Percentiles rank a stretch among this genome's conserved stretches.
These are phyloP conservation scores for Epiperipatus broadwayi DNA, from an alignment of 2,888 invertebrate species.

Conservation along the genomic window DNA sequence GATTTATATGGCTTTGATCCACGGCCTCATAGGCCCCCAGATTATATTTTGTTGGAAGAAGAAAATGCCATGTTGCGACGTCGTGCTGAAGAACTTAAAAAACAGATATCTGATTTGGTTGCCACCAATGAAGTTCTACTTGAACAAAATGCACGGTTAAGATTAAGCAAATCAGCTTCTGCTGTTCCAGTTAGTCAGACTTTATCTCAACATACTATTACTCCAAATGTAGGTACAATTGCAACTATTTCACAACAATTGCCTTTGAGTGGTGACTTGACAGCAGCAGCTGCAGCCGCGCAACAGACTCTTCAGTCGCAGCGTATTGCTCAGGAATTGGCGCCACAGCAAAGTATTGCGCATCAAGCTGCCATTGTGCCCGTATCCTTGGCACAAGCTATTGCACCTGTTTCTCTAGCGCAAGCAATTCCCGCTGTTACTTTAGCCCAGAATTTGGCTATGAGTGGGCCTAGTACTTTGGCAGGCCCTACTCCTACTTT, in stretches of 20 bases:
- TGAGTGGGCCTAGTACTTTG: slow-evolving; percentile 24
- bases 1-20: no score
- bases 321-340: slow-evolving; percentile 15
- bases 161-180: slow-evolving; percentile 39
- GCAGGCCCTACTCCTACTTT: slow-evolving; percentile 37
- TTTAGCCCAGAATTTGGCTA: slow-evolving; percentile 16
- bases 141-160: slow-evolving; percentile 51
- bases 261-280: slow-evolving; percentile 24
- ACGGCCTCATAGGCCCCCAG: no score
- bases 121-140: slow-evolving; percentile 57
- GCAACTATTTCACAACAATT: slow-evolving; percentile 29
- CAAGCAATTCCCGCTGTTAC: slow-evolving; percentile 17
- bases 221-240: slow-evolving; percentile 35
- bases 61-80: slow-evolving; percentile 46
- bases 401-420: slow-evolving; percentile 20
- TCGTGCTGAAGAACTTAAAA: slow-evolving; percentile 47
- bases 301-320: slow-evolving; percentile 15
- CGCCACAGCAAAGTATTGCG: slow-evolving; percentile 19
- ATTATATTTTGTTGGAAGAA: slow-evolving; percentile 32
- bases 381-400: slow-evolving; percentile 36
- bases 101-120: slow-evolving; percentile 46
- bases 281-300: slow-evolving; percentile 22
- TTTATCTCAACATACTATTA: neutral
- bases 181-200: neutral
- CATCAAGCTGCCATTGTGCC: slow-evolving; percentile 29